phyloP scores from a whole-genome alignment of 23 tunicate genomes.

The Styela clava region DNA sequence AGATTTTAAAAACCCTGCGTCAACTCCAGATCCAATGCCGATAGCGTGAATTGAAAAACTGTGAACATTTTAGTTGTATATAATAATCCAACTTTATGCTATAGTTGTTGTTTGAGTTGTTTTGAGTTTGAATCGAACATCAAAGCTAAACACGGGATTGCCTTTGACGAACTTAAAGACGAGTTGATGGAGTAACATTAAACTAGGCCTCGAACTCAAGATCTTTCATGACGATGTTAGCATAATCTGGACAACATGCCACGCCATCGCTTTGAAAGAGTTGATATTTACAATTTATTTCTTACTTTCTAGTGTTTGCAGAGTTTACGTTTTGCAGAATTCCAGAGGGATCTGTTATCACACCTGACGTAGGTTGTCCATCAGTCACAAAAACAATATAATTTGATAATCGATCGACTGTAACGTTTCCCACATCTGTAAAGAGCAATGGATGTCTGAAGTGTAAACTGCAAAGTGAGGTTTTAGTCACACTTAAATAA shows the following conservation, averaged over 20 bases:
- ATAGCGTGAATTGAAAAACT: conserved; percentile 10
- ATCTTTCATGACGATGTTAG: no score
- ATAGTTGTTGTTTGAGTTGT: background rate
- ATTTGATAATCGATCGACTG: background rate
- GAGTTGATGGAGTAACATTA: no score
- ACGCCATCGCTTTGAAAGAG: no score
- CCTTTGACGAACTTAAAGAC: no score
- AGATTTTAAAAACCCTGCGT: background rate
- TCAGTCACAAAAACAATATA: conserved; percentile 19
- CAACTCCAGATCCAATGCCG: conserved; percentile 9
- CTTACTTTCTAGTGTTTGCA: background rate
- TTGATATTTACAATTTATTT: no score
- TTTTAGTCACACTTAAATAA: no score
- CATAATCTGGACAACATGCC: no score
- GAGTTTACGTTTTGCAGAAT: background rate
- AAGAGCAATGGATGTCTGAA: background rate
- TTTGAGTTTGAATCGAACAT: conserved; percentile 13
- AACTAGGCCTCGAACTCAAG: no score
- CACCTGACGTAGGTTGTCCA: conserved; percentile 6
- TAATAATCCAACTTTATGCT: background rate
- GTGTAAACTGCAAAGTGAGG: no score
- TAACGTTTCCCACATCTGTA: conserved; percentile 4
- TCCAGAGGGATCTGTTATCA: background rate
- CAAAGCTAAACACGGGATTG: no score
- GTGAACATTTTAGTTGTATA: background rate